phyloP scores from a whole-genome alignment of 1,140 invertebrate genomes.

The Drosophila prosaltans region DNA sequence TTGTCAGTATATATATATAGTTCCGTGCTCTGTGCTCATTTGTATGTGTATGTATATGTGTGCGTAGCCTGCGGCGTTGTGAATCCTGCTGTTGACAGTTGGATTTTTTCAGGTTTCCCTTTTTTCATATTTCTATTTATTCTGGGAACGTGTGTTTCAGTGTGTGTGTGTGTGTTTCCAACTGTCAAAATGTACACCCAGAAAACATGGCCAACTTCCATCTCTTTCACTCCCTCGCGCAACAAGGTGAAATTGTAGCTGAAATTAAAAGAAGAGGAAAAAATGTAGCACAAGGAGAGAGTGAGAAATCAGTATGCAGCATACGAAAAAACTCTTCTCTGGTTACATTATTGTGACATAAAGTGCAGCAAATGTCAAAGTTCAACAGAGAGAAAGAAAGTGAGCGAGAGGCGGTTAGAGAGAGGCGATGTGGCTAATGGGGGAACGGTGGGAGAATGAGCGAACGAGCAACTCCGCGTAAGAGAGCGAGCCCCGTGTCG shows the following conservation, averaged over 20 bases:
- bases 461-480: conserved; percentile 12
- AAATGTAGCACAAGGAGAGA: conserved; percentile 22
- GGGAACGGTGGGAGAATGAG: conserved; percentile 17
- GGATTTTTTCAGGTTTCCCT: conserved; percentile 40
- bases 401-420: conserved; percentile 9
- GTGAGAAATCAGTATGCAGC: conserved; percentile 22
- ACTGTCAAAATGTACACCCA: conserved; percentile 51
- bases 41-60: conserved; percentile 13
- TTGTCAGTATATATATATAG: conserved; percentile 19
- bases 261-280: conserved; percentile 49
- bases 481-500: conserved; percentile 13
- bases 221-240: not conserved
- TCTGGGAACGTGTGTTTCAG: not conserved
- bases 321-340: conserved; percentile 31
- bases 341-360: conserved; percentile 38
- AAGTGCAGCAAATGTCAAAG: conserved; percentile 60
- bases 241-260: conserved; percentile 47
- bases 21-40: not conserved
- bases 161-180: conserved; percentile 27
- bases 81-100: conserved; percentile 56
- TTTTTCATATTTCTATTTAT: conserved; percentile 38
- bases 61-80: conserved; percentile 34
- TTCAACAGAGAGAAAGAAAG: conserved; percentile 26
- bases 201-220: conserved; percentile 10
- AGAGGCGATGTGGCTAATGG: not conserved